These are phyloP conservation scores for Drosophila anomalata DNA, from an alignment of 2,888 invertebrate species.

Conservation along the genomic window DNA sequence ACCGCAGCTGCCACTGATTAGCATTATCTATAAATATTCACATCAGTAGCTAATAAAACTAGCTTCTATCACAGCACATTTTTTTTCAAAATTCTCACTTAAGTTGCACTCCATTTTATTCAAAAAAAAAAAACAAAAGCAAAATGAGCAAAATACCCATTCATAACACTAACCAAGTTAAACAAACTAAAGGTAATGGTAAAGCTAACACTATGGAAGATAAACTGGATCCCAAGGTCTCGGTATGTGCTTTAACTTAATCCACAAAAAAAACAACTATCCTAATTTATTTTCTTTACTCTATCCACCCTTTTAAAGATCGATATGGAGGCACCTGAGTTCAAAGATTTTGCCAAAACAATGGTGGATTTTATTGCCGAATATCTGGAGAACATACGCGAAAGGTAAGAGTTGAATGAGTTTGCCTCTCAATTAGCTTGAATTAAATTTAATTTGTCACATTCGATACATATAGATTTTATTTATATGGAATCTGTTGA, in stretches of 20 bases:
- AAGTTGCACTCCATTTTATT: slow-evolving; percentile 1
- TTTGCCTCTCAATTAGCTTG: slow-evolving; percentile 26
- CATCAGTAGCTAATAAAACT: slow-evolving; percentile 5
- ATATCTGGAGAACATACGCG: slow-evolving; percentile 96
- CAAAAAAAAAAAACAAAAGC: not conserved
- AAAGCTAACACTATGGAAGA: slow-evolving; percentile 61
- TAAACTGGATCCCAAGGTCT: slow-evolving; percentile 78
- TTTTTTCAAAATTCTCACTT: not conserved
- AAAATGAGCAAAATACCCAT: slow-evolving; percentile 56
- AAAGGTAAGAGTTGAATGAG: slow-evolving; percentile 86
- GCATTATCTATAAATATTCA: slow-evolving; percentile 17
- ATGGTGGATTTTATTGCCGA: slow-evolving; percentile 97
- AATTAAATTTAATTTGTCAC: slow-evolving; percentile 42
- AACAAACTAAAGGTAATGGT: slow-evolving; percentile 48
- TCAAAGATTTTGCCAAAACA: slow-evolving; percentile 94
- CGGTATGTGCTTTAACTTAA: slow-evolving; percentile 68
- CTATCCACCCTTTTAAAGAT: slow-evolving; percentile 67
- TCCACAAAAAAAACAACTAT: slow-evolving; percentile 1
- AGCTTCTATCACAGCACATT: not conserved
- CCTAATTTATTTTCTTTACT: not conserved
- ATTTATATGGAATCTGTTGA: slow-evolving; percentile 50
- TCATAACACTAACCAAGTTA: slow-evolving; percentile 31
- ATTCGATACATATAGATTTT: slow-evolving; percentile 20
- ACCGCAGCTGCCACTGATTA: slow-evolving; percentile 29
- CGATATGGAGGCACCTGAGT: slow-evolving; percentile 91